Evolutionary conservation across 1,140 invertebrate genomes (phyloP).

Genomic region (Drosophila quadrilineata): DNA sequence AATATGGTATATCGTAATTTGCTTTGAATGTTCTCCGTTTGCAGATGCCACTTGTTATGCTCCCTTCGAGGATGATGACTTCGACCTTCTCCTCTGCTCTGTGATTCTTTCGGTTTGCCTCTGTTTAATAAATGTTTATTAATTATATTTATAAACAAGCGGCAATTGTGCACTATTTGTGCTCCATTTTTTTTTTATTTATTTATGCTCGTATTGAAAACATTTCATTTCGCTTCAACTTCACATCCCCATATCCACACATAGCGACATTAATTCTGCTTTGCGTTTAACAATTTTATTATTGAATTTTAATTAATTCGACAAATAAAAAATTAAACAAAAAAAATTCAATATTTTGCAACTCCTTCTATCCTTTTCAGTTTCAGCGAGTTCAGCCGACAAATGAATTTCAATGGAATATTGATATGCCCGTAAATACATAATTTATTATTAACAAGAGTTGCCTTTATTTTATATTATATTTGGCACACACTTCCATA

Average conservation of each 20-base stretch:
- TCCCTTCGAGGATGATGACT: background rate
- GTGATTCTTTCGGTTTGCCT: too few relatives aligned
- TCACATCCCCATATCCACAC: background rate
- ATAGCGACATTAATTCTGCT: slow-evolving; percentile 46
- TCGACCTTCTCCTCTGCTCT: too few relatives aligned
- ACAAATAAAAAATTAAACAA: slow-evolving; percentile 57
- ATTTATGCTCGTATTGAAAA: slow-evolving; percentile 68
- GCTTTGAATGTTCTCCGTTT: background rate
- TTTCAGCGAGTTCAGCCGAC: background rate
- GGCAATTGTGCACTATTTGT: slow-evolving; percentile 59
- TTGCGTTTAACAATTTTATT: slow-evolving; percentile 67
- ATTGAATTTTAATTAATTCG: slow-evolving; percentile 76
- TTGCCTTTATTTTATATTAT: too few relatives aligned
- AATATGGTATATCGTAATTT: slow-evolving; percentile 12
- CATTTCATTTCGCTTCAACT: slow-evolving; percentile 38
- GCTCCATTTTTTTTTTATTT: slow-evolving; percentile 59
- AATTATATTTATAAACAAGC: slow-evolving; percentile 68
- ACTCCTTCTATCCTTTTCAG: slow-evolving; percentile 1
- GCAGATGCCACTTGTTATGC: slow-evolving; percentile 6
- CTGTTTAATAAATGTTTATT: slow-evolving; percentile 67
- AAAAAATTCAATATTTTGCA: slow-evolving; percentile 28
- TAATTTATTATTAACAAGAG: too few relatives aligned
- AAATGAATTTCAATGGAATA: background rate
- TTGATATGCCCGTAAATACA: too few relatives aligned
- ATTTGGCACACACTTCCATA: too few relatives aligned